Base-by-base conservation (phyloP, 2,113 vertebrate genomes). In the Callipepla squamata region DNA sequence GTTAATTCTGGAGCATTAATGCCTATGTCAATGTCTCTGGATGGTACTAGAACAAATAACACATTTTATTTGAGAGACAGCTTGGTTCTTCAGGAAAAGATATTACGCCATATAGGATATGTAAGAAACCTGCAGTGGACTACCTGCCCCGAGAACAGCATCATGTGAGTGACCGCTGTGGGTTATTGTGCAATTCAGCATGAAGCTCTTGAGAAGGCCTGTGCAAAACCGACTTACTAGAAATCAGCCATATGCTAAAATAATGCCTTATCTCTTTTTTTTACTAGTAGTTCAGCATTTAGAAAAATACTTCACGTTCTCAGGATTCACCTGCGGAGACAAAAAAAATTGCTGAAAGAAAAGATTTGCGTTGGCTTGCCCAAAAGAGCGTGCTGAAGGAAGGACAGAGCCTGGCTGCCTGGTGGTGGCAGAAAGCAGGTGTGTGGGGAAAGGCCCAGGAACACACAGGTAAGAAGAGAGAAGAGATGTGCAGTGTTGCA, bases 171-270 rank as follows among this genome's bases (percentile, higher is more conserved):
- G 51, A 63, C 62, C 1, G 6, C 30, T 11, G 1, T 2, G 0
- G 58, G 80, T 30, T 20, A 25, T 72, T 67, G 50, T 91, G 89
- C 68, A 28, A 66, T 93, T 84, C 55, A n/a, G 59, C 3, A 8
- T 44, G 51, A 78, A 92, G 85, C 20, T 76, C 85, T 80, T 58
- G 34, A 76, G 48, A 8, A 9, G 7, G 20, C 38, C 93, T 94
- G 74, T 76, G 89, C 80, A 95, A 92, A 80, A 89, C 28, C 94
- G 90, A 87, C 80, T 92, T 81, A 92, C 82, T 92, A 85, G 85
- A 92, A 90, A 94, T 69, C 50, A 57, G 30, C 58, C 80, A 50
- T 42, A 66, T 7, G 55, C 32, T 74, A 18, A 53, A 68, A 55
- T 50, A 78, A 8, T 9, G 70, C 62, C 73, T 89, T 3, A 2